These are phyloP conservation scores for Girardinichthys multiradiatus DNA, from an alignment of 2,113 vertebrate genomes.

Conservation along the genomic window DNA sequence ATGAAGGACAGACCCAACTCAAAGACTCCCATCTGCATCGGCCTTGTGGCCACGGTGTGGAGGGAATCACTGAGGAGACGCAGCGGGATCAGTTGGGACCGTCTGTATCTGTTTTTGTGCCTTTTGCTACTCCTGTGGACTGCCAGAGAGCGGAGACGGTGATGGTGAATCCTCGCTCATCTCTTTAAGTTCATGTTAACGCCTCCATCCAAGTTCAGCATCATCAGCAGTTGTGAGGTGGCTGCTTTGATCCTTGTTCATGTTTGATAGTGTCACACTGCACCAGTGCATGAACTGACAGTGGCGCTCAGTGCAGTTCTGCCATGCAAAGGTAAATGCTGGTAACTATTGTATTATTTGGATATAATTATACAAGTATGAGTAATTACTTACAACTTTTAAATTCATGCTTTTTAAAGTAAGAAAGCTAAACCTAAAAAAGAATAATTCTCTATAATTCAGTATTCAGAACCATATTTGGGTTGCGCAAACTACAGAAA, in stretches of 20 bases:
- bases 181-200: slow-evolving; percentile 34
- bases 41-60: slow-evolving; percentile 15
- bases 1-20: slow-evolving; percentile 52
- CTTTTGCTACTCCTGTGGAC: slow-evolving; percentile 76
- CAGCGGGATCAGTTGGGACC: slow-evolving; percentile 29
- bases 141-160: slow-evolving; percentile 64
- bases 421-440: background rate
- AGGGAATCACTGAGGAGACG: background rate
- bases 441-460: background rate
- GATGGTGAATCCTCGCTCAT: slow-evolving; percentile 43
- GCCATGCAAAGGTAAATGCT: slow-evolving; percentile 52
- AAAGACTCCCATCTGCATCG: slow-evolving; percentile 35
- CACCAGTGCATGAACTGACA: slow-evolving; percentile 18
- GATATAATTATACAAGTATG: background rate
- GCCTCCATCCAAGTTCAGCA: slow-evolving; percentile 22
- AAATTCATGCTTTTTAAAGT: background rate
- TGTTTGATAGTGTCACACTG: slow-evolving; percentile 4
- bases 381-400: background rate
- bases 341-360: slow-evolving; percentile 6
- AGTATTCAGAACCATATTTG: background rate
- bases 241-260: slow-evolving; percentile 21
- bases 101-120: slow-evolving; percentile 78
- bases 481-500: background rate
- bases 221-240: slow-evolving; percentile 20
- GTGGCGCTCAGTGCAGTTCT: slow-evolving; percentile 41